Conservation (phyloP, 2,888 invertebrate species). For the Stenodera caucasica region DNA sequence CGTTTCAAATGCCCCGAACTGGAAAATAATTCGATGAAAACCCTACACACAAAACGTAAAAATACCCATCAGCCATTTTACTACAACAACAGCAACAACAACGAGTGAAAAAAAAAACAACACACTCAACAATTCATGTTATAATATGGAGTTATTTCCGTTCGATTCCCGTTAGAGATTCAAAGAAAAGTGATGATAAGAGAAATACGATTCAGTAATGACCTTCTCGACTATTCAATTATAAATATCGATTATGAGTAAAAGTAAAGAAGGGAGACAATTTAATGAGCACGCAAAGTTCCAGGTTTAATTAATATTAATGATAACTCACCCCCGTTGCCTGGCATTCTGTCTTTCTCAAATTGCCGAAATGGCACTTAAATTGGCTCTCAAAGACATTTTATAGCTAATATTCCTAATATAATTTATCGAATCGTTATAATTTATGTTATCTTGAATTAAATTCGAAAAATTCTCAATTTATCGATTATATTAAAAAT, state of each 20-base stretch:
- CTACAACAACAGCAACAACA: too few species aligned
- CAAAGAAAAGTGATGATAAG: constrained; percentile 28
- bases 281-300: constrained; percentile 42
- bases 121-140: too few species aligned
- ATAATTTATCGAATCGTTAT: constrained; percentile 28
- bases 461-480: neutral
- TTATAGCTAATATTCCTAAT: constrained; percentile 42
- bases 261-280: constrained; percentile 36
- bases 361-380: constrained; percentile 34
- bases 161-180: neutral
- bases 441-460: constrained; percentile 23
- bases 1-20: neutral
- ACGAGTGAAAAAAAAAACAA: too few species aligned
- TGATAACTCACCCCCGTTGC: constrained; percentile 18
- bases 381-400: constrained; percentile 44
- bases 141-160: too few species aligned
- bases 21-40: neutral
- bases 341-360: neutral
- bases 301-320: constrained; percentile 45
- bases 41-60: neutral
- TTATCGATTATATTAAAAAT: neutral
- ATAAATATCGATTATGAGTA: constrained; percentile 38
- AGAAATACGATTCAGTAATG: constrained; percentile 43
- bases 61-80: neutral
- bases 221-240: constrained; percentile 42